These are phyloP conservation scores for Meteorus sp. DNA, from an alignment of 1,140 invertebrate species.

Conservation along the genomic window DNA sequence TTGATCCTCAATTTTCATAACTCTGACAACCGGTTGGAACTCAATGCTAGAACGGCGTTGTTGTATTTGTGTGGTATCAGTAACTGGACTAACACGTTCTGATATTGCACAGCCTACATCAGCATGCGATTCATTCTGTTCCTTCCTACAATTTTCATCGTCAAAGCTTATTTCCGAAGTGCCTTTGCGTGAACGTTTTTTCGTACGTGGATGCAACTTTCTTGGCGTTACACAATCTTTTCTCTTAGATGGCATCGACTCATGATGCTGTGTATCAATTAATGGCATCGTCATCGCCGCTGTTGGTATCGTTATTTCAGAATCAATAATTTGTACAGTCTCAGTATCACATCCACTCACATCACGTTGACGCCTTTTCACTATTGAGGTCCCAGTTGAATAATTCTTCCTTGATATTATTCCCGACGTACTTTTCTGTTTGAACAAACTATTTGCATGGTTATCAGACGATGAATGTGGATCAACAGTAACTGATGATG, in stretches of 20 bases:
- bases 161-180: slow-evolving; percentile 39
- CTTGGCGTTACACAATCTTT: slow-evolving; percentile 28
- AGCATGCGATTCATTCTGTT: slow-evolving; percentile 32
- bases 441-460: slow-evolving; percentile 36
- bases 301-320: background rate
- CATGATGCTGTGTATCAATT: slow-evolving; percentile 8
- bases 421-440: slow-evolving; percentile 31
- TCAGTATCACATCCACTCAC: background rate
- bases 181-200: slow-evolving; percentile 35
- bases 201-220: slow-evolving; percentile 33
- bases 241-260: slow-evolving; percentile 15
- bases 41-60: slow-evolving; percentile 54
- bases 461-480: slow-evolving; percentile 42
- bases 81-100: slow-evolving; percentile 42
- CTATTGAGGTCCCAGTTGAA: slow-evolving; percentile 29
- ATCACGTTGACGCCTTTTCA: slow-evolving; percentile 23
- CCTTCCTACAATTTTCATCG: slow-evolving; percentile 48
- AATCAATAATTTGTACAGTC: slow-evolving; percentile 4
- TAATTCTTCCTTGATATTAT: slow-evolving; percentile 40
- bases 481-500: slow-evolving; percentile 31
- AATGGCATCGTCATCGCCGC: background rate
- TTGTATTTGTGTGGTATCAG: slow-evolving; percentile 44
- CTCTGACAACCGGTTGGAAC: slow-evolving; percentile 55
- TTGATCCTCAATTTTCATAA: slow-evolving; percentile 56
- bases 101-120: slow-evolving; percentile 38